These are phyloP conservation scores for Archilochus colubris DNA, from an alignment of 2,113 vertebrate species.

Conservation along the genomic window DNA sequence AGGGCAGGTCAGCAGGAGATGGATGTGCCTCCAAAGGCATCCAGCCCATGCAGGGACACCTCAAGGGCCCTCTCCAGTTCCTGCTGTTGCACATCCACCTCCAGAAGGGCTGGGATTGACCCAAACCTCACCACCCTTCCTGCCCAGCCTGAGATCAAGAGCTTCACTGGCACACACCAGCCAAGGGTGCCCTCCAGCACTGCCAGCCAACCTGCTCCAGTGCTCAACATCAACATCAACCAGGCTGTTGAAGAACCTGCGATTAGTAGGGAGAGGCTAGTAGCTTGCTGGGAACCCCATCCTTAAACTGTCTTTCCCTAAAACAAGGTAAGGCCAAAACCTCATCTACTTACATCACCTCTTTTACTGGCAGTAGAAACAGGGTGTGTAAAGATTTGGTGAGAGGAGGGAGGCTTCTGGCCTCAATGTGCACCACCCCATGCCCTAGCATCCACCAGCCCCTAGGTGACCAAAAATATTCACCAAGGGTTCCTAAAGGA, in stretches of 20 bases:
- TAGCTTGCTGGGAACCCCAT: neutral
- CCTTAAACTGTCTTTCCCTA: neutral
- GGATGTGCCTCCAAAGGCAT: neutral
- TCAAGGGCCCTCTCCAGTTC: neutral
- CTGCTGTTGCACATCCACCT: neutral
- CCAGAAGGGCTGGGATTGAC: rapidly evolving
- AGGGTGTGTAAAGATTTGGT: neutral
- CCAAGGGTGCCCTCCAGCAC: neutral
- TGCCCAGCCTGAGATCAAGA: neutral
- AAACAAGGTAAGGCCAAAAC: neutral
- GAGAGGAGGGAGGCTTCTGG: neutral
- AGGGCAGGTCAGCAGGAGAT: neutral
- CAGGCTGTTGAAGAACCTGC: neutral
- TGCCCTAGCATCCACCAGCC: rapidly evolving
- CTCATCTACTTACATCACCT: neutral
- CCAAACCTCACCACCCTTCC: neutral
- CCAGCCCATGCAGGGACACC: neutral
- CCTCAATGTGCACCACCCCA: neutral
- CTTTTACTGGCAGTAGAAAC: neutral
- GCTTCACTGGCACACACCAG: neutral
- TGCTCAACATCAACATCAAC: neutral
- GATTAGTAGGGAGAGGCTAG: neutral
- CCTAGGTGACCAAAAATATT: neutral
- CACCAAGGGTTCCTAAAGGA: neutral
- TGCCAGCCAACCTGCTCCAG: neutral